Conservation (phyloP, 53 echinoderm and acorn worm genomes). For the Zoroaster sp. region DNA sequence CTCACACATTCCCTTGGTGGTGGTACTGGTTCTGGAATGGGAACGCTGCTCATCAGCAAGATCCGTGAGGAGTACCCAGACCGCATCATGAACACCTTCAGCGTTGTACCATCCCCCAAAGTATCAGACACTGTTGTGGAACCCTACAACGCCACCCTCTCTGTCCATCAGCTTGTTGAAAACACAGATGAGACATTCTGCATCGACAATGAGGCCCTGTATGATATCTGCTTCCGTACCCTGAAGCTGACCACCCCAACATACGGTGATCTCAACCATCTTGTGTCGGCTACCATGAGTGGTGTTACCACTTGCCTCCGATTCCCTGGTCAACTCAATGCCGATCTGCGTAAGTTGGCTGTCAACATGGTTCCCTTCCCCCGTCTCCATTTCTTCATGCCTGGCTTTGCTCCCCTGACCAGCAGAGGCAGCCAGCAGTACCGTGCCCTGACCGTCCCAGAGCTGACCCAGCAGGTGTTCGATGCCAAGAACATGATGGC, state of each 20-base stretch:
- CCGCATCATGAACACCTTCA: conserved; percentile 92
- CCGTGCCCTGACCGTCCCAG: conserved; percentile 87
- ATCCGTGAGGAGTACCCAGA: conserved; percentile 93
- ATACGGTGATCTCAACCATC: conserved; percentile 98
- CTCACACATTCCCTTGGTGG: conserved; percentile 93
- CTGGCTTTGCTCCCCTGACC: conserved; percentile 95
- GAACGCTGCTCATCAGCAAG: conserved; percentile 87
- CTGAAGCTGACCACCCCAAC: conserved; percentile 96
- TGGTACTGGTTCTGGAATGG: conserved; percentile 96
- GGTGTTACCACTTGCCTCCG: conserved; percentile 96
- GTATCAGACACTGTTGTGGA: conserved; percentile 99
- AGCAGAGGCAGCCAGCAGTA: conserved; percentile 97
- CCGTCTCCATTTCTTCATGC: conserved; percentile 99
- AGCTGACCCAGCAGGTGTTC: conserved; percentile 96
- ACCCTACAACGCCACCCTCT: conserved; percentile 96
- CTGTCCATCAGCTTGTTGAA: conserved; percentile 97
- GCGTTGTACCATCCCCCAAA: conserved; percentile 97
- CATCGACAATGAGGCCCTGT: conserved; percentile 97
- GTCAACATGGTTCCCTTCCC: conserved; percentile 99
- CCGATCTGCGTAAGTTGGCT: conserved; percentile 94
- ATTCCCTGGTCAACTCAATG: conserved; percentile 99
- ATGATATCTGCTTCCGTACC: conserved; percentile 98
- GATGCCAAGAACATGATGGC: conserved; percentile 99
- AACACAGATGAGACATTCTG: conserved; percentile 97
- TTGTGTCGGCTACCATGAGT: conserved; percentile 98